Base-by-base conservation (phyloP, 2,113 vertebrate genomes). In the Diadophis punctatus region DNA sequence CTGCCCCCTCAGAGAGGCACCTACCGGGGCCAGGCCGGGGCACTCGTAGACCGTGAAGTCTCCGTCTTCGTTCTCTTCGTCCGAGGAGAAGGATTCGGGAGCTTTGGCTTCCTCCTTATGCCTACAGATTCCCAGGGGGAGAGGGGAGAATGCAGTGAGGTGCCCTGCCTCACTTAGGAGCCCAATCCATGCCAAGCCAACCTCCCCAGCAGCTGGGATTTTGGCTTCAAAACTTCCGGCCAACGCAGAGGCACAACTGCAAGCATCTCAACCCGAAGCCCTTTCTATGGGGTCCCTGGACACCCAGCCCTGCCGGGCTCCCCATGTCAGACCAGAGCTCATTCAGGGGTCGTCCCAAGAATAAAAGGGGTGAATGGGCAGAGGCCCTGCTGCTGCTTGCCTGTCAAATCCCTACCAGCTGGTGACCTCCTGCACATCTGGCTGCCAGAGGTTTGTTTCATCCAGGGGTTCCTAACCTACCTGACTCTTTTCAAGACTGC, bases 21-120 rank as follows among this genome's bases (percentile, higher is more conserved):
- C 93, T 96, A 99, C 99, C 12, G 99, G 99, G 84, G 99, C 99
- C 94, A 99, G 96, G n/a, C 99, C 99, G 0, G 99, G 99, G 94
- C 99, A 99, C 96, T 99, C 99, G 0, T 99, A 99, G 56, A 99
- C 99, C 0, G 99, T 99, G 97, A 99, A 99, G 93, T 99, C 99
- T 7, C 99, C 99, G 0, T 99, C 99, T 87, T 99, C 99, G 0
- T 99, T 99, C 97, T 99, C 99, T 95, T 99, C 99, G 0, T 99
- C 99, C 0, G 99, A 99, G 0, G 99, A 98, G 0, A 97, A 97
- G 0, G 98, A 98, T 90, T 99, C 98, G 0, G 98, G 95, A 92
- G 98, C 96, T 90, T 98, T 98, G 89, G 98, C 95, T 58, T 99
- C 98, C n/a, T 98, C 98, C 97, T 98, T 97, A 95, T 98, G 98